Percentiles rank a stretch among this genome's conserved stretches.
phyloP scores from a whole-genome alignment of 2,888 invertebrate species.

The Epirrita christyi region DNA sequence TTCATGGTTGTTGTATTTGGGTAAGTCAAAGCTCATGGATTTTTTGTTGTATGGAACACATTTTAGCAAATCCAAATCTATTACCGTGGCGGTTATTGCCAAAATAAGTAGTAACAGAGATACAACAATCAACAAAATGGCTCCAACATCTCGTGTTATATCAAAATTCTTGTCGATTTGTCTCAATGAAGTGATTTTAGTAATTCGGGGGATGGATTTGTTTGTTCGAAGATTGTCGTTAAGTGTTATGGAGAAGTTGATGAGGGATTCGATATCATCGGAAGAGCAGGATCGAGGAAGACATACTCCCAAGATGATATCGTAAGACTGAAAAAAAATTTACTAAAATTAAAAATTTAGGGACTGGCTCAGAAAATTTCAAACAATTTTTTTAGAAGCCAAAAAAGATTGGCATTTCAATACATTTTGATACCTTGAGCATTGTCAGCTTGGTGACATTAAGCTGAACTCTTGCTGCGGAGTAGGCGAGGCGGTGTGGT shows the following conservation, averaged over 20 bases:
- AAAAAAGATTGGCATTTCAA: too few species aligned
- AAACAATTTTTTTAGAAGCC: too few species aligned
- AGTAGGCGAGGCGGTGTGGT: conserved; percentile 64
- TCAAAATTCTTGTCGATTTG: conserved; percentile 57
- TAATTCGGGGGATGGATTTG: conserved; percentile 62
- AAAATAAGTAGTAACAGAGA: conserved; percentile 58
- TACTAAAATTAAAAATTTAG: neutral
- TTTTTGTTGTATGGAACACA: conserved; percentile 54
- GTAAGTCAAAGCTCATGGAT: conserved; percentile 68
- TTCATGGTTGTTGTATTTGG: conserved; percentile 60
- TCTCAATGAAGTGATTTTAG: conserved; percentile 60
- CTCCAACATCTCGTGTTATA: conserved; percentile 58
- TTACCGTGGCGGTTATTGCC: conserved; percentile 68
- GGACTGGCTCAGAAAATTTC: too few species aligned
- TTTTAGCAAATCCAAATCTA: conserved; percentile 70
- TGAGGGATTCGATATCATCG: conserved; percentile 70
- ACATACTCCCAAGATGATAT: conserved; percentile 73
- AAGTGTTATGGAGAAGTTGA: conserved; percentile 78
- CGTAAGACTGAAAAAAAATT: conserved; percentile 62
- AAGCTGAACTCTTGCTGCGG: conserved; percentile 57
- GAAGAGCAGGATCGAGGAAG: conserved; percentile 73
- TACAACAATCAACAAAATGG: conserved; percentile 58
- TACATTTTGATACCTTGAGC: conserved; percentile 55
- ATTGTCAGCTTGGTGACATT: conserved; percentile 71
- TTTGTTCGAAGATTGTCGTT: conserved; percentile 70